phyloP scores from a whole-genome alignment of 2,113 vertebrate genomes.

The Taurulus bubalis region DNA sequence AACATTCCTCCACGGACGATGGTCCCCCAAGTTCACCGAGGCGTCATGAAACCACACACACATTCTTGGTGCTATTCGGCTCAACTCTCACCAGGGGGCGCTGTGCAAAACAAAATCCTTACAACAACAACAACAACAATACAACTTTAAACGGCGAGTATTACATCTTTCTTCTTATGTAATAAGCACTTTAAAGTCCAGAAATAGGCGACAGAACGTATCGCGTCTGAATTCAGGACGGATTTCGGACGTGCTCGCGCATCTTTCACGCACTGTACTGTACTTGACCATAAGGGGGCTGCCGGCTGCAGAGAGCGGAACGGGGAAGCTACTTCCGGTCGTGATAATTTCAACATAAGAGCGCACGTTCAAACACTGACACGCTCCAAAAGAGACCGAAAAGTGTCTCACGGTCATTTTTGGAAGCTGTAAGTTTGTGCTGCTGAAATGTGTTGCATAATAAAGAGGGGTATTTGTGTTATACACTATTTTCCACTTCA shows the following conservation, averaged over 20 bases:
- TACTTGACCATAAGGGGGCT: background rate
- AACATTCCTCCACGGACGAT: background rate
- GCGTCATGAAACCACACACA: background rate
- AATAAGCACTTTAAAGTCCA: background rate
- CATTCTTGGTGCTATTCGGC: slow-evolving; percentile 30
- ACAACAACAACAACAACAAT: background rate
- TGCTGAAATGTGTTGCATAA: background rate
- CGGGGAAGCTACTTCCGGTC: slow-evolving; percentile 28
- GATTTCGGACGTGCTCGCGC: background rate
- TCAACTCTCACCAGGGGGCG: slow-evolving; percentile 49
- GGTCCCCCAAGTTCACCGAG: background rate
- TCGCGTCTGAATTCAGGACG: too few relatives aligned
- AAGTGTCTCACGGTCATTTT: background rate
- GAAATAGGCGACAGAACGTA: background rate
- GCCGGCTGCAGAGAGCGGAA: background rate
- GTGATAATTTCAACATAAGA: slow-evolving; percentile 55
- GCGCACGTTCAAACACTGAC: background rate
- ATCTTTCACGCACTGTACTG: slow-evolving; percentile 22
- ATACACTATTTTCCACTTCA: background rate
- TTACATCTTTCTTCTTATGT: background rate
- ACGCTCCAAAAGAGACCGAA: background rate
- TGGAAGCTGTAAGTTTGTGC: background rate
- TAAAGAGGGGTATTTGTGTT: background rate
- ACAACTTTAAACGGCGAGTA: background rate
- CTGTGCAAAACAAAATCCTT: slow-evolving; percentile 29